These are phyloP conservation scores for Drosophila yooni DNA, from an alignment of 2,888 invertebrate genomes.

Conservation along the genomic window DNA sequence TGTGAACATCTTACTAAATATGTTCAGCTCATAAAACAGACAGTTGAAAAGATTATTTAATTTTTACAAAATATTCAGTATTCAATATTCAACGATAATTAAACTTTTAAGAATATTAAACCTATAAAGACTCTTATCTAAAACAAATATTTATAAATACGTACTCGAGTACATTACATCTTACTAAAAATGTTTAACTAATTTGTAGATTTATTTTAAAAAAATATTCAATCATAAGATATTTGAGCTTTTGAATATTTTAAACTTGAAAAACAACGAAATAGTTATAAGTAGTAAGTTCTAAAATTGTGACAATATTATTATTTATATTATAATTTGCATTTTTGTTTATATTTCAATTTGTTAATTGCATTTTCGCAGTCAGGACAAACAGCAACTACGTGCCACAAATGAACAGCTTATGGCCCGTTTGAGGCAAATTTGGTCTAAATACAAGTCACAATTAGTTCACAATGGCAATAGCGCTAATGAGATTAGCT, in stretches of 20 bases:
- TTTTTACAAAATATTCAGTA: neutral
- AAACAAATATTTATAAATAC: too few species aligned
- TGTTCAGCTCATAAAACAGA: neutral
- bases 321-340: neutral
- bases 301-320: neutral
- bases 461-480: slow-evolving; percentile 56
- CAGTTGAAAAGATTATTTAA: neutral
- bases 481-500: slow-evolving; percentile 41
- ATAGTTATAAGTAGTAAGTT: neutral
- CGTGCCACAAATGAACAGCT: slow-evolving; percentile 84
- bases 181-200: neutral
- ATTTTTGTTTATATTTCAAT: slow-evolving; percentile 7
- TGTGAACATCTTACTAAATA: neutral
- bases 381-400: slow-evolving; percentile 82
- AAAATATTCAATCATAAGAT: neutral
- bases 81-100: too few species aligned
- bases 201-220: neutral
- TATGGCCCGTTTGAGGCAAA: slow-evolving; percentile 83
- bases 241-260: neutral
- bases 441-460: slow-evolving; percentile 84
- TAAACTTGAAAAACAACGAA: neutral
- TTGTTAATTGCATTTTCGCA: slow-evolving; percentile 47
- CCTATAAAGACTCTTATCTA: accelerated
- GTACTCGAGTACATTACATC: neutral
- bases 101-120: neutral